phyloP scores from a whole-genome alignment of 2,888 invertebrate species.

The Sesia apiformis region DNA sequence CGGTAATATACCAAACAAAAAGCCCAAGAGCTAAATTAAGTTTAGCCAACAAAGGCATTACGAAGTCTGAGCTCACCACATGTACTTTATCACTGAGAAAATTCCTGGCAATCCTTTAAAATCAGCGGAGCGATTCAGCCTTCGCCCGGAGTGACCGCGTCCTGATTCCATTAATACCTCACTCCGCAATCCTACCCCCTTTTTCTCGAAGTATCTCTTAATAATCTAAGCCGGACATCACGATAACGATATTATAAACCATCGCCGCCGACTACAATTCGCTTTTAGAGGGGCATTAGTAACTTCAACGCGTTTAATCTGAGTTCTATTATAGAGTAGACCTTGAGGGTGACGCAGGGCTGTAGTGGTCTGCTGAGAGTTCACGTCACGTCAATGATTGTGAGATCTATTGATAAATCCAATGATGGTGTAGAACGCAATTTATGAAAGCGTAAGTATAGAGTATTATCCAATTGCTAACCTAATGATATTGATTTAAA shows the following conservation, averaged over 20 bases:
- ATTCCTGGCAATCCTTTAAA: constrained; percentile 52
- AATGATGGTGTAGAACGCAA: too few relatives aligned
- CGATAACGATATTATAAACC: constrained; percentile 63
- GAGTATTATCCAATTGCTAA: too few relatives aligned
- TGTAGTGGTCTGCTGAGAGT: constrained; percentile 8
- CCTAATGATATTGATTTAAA: too few relatives aligned
- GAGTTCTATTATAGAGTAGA: constrained; percentile 43
- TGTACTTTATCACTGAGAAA: constrained; percentile 14
- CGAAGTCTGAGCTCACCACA: constrained; percentile 34
- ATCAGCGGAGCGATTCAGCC: constrained; percentile 39
- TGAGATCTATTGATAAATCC: too few relatives aligned
- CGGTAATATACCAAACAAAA: too few relatives aligned
- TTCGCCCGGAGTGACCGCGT: constrained; percentile 37
- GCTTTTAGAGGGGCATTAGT: constrained; percentile 61
- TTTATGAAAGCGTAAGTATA: too few relatives aligned
- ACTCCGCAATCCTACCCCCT: neutral
- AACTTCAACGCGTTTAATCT: constrained; percentile 60
- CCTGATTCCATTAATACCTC: constrained; percentile 49
- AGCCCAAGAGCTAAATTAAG: too few relatives aligned
- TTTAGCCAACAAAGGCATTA: constrained; percentile 10
- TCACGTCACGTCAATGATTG: too few relatives aligned
- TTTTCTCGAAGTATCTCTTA: constrained; percentile 40
- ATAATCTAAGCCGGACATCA: constrained; percentile 59
- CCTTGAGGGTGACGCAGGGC: constrained; percentile 24
- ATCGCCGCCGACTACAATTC: constrained; percentile 56